Evolutionary conservation across 2,797 vertebrate species (phyloP), one percentile per base, ranked within the genome.

Genomic region (Synaphobranchus kaupii): DNA sequence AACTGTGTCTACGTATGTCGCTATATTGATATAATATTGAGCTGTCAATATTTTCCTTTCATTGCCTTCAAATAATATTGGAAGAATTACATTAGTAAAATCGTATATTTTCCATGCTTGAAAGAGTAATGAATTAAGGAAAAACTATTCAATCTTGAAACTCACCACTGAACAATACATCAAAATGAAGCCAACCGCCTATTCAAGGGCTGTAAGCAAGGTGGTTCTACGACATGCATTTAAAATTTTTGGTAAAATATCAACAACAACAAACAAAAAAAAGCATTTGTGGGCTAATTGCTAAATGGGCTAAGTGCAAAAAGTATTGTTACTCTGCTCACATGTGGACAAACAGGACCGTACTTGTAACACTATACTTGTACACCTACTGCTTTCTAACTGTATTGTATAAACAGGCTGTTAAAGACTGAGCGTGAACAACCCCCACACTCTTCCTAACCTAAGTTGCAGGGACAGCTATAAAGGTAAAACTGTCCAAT

Each of bases 1-100:
- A n/a, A n/a, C 63, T 58, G n/a, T 68, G n/a, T 25, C 10, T 68
- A 68, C 28, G 63, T 68, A 68, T 68, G 63, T 68, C 28, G 7
- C 28, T 76, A 17, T n/a, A 39, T 44, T 39, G 3, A 76, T 0
- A 4, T 76, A 39, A 39, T 76, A 3, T 17, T 17, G 13, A 15
- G 13, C 15, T 13, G 44, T 76, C 73, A 76, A 76, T 76, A 44
- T 76, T 39, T 13, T 5, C 31, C 17, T 44, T 39, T 34, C 4
- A 44, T 44, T 44, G 34, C 34, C 17, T 34, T 7, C 73, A 76
- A 5, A 44, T 76, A 71, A 58, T 71, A 71, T 71, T 71, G 34
- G 66, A 13, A 39, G 34, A 76, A 39, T 76, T 13, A 44, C 39
- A 22, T 83, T 20, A 22, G 83, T 82, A 71, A 87, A 87, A 83